phyloP scores from a whole-genome alignment of 2,888 invertebrate species.

The Trilocha varians region DNA sequence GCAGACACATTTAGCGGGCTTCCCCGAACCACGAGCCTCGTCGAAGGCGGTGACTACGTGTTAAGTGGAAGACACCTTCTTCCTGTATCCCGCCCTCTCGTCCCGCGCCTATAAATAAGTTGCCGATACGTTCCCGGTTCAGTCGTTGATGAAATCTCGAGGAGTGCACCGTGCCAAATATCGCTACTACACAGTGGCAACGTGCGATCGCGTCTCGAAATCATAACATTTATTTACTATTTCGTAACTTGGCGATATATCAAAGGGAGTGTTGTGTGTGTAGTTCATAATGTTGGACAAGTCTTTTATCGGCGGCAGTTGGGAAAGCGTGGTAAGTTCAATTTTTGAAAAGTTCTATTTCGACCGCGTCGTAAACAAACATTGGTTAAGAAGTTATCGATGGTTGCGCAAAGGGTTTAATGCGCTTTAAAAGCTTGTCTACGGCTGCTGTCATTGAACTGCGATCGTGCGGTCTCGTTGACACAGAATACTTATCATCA shows the following conservation, averaged over 20 bases:
- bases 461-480: conserved; percentile 39
- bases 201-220: conserved; percentile 38
- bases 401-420: conserved; percentile 58
- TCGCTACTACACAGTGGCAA: conserved; percentile 40
- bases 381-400: conserved; percentile 24
- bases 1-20: conserved; percentile 46
- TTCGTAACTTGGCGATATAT: conserved; percentile 28
- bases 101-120: conserved; percentile 59
- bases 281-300: conserved; percentile 60
- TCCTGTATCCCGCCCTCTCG: conserved; percentile 57
- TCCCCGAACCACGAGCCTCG: conserved; percentile 57
- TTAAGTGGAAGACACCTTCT: conserved; percentile 55
- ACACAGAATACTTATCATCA: no score
- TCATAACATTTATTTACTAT: conserved; percentile 19
- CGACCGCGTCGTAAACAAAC: conserved; percentile 5
- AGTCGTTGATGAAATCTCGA: conserved; percentile 62
- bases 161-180: conserved; percentile 55
- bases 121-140: conserved; percentile 50
- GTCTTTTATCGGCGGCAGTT: conserved; percentile 58
- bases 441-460: conserved; percentile 60
- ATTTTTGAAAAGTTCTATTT: conserved; percentile 6
- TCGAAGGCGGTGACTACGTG: conserved; percentile 48
- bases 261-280: conserved; percentile 25
- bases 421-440: conserved; percentile 58
- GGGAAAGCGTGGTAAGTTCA: conserved; percentile 67